Base-by-base conservation (phyloP, 92 coral and sea anemone genomes). In the Phenganax stokvisi region DNA sequence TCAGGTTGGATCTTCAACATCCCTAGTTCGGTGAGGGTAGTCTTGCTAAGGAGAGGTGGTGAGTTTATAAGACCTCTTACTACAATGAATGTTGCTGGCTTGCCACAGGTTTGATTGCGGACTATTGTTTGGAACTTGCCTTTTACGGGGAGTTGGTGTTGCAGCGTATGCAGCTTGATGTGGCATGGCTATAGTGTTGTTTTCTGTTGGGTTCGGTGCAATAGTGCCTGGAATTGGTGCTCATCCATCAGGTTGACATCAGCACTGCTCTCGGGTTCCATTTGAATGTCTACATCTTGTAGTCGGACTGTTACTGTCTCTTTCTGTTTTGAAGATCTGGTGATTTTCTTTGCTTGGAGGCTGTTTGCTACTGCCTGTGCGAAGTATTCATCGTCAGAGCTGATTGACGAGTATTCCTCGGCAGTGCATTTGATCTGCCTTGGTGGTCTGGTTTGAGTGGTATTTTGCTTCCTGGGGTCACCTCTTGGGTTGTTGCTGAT, bases 181-280 rank as follows among this genome's bases (percentile, higher is more conserved):
- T 82, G 80, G 63, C 88, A 85, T 0, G 60, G 30, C 51, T 69
- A 4, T 63, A 72, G 27, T 51, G 53, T 74, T 31, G 68, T 73
- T 52, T 72, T 85, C 4, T 73, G 52, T 0, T 71, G 76, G 30
- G 81, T 77, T 77, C 86, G 52, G 54, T 88, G 71, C 31, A 67
- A 58, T 9, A 82, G 68, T 47, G 89, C 83, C 66, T 85, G 79
- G 75, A 78, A 85, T 60, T 85, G 88, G 10, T 85, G 89, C 65
- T 85, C 85, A 80, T 88, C 87, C 93, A 90, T 90, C 12, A 85
- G 64, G 72, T 87, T 90, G 12, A 90, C 89, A 12, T 87, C 89
- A 13, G 89, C 84, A 9, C 90, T 91, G 52, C 85, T 88, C 55
- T 90, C 91, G 51, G 89, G 88, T 77, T 83, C 89, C 82, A 90